phyloP scores from a whole-genome alignment of 2,797 vertebrate genomes.

The Pampus argenteus region DNA sequence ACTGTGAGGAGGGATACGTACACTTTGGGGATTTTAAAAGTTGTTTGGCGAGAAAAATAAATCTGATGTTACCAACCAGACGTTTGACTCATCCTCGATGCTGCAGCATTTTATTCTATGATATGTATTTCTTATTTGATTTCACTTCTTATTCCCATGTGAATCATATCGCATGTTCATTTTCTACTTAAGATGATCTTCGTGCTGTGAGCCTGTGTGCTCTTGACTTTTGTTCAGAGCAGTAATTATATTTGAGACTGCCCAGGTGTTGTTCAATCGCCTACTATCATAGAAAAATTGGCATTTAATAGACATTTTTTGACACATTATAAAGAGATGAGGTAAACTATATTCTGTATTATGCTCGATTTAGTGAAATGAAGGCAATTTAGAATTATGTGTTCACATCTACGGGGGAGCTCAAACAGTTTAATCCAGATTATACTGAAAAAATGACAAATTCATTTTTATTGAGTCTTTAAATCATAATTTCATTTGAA shows the following conservation, averaged over 20 bases:
- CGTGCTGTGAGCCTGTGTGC: conserved; percentile 83
- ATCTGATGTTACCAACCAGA: background rate
- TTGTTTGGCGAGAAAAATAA: background rate
- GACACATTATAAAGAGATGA: conserved; percentile 84
- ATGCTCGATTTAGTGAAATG: conserved; percentile 28
- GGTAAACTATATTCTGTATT: conserved; percentile 11
- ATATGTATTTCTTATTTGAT: background rate
- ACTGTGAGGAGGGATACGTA: background rate
- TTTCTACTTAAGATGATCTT: conserved; percentile 82
- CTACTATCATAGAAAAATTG: conserved; percentile 90
- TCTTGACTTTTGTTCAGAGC: conserved; percentile 88
- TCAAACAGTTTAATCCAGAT: background rate
- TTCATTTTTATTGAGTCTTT: background rate
- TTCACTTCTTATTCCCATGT: background rate
- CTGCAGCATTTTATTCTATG: background rate
- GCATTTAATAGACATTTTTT: conserved; percentile 86
- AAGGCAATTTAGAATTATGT: background rate
- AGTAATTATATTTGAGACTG: conserved; percentile 89
- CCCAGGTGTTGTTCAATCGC: conserved; percentile 91
- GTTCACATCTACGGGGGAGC: background rate
- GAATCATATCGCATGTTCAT: background rate
- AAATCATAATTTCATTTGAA: background rate
- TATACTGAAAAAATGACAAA: background rate
- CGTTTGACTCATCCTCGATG: background rate
- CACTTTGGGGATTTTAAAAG: background rate